phyloP scores from a whole-genome alignment of 2,113 vertebrate species.

The Leptocoma aspasia region DNA sequence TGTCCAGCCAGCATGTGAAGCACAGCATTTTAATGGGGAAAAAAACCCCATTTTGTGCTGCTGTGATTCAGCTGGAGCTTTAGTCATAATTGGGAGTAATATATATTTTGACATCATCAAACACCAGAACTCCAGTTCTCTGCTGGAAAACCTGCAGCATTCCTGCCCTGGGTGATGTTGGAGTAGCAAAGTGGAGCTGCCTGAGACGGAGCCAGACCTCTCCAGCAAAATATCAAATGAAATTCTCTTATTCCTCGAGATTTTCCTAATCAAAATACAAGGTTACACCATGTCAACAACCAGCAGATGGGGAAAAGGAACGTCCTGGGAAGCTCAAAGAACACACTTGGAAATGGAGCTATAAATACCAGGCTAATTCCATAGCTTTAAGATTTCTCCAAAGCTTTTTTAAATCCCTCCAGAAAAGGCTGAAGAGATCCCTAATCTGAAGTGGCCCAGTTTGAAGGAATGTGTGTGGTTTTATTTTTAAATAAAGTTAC shows the following conservation, averaged over 20 bases:
- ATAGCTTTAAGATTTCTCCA: conserved; percentile 58
- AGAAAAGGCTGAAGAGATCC: conserved; percentile 55
- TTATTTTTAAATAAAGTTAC: background rate
- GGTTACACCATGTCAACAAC: conserved; percentile 47
- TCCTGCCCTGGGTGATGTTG: conserved; percentile 21
- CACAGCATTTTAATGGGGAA: background rate
- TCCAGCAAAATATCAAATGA: background rate
- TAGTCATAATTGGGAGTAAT: background rate
- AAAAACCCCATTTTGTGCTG: background rate
- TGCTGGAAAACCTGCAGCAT: background rate
- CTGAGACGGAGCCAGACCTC: conserved; percentile 29
- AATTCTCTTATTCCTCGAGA: background rate
- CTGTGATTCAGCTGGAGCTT: conserved; percentile 9
- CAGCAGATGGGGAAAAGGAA: conserved; percentile 47
- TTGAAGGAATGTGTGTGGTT: background rate
- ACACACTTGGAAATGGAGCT: conserved; percentile 20
- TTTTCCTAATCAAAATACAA: conserved; percentile 36
- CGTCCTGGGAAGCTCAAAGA: conserved; percentile 40
- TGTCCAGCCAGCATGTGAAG: background rate
- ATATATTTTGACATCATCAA: conserved; percentile 16
- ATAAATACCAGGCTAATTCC: conserved; percentile 68
- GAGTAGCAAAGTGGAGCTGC: background rate
- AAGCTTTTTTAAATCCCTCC: conserved; percentile 52
- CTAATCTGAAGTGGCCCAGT: conserved; percentile 45
- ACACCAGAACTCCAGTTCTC: background rate